A percentile compares a stretch with the other conserved stretches of the same genome.
Conservation (phyloP, 2,888 invertebrate genomes). For the Tridacna crocea region DNA sequence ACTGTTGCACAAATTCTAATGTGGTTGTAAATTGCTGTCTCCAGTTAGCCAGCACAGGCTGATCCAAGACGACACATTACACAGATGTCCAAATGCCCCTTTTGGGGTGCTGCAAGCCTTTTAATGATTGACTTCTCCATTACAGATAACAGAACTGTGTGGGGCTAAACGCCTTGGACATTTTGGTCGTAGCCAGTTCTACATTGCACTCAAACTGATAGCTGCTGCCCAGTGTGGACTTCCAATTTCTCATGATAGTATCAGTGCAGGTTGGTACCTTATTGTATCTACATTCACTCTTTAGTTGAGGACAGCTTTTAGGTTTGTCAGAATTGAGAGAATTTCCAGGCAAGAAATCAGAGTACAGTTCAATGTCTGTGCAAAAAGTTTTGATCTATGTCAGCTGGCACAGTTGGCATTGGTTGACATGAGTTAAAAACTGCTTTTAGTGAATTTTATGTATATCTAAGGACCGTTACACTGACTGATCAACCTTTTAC, state of each 20-base stretch:
- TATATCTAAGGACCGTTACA: neutral
- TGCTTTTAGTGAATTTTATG: no score
- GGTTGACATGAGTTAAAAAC: no score
- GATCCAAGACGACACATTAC: no score
- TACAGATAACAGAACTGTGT: slow-evolving; percentile 84
- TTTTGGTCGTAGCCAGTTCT: slow-evolving; percentile 85
- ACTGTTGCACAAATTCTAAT: no score
- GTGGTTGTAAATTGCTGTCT: no score
- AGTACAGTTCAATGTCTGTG: no score
- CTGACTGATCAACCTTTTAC: neutral
- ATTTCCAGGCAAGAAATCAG: neutral
- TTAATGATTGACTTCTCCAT: slow-evolving; percentile 24
- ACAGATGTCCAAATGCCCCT: no score
- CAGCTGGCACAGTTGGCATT: no score
- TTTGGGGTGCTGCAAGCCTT: no score
- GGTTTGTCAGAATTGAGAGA: neutral
- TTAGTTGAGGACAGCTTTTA: neutral
- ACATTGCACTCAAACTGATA: slow-evolving; percentile 84
- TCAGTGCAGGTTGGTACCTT: slow-evolving; percentile 78
- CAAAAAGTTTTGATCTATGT: no score
- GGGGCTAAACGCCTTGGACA: slow-evolving; percentile 84
- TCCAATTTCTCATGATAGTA: slow-evolving; percentile 82
- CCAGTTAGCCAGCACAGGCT: no score
- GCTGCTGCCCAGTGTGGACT: slow-evolving; percentile 83
- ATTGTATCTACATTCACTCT: neutral